phyloP scores from a whole-genome alignment of 2,888 invertebrate species.

The Acrocera orbiculus region DNA sequence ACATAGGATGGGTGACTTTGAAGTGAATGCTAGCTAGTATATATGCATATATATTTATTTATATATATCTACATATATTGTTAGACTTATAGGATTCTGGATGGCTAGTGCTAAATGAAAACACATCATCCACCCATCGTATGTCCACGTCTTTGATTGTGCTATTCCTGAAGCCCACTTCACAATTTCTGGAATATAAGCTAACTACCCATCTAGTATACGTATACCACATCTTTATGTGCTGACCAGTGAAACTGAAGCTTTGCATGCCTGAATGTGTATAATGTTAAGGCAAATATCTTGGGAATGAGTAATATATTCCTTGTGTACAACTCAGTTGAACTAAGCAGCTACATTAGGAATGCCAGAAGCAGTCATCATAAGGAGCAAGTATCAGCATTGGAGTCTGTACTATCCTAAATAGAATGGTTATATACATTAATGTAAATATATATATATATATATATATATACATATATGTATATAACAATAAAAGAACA shows the following conservation, averaged over 20 bases:
- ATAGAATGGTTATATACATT: too few species aligned
- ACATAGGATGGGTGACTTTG: slow-evolving; percentile 6
- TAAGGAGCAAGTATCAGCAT: slow-evolving; percentile 4
- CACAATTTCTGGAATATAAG: background rate
- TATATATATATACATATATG: too few species aligned
- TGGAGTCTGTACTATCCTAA: slow-evolving; percentile 2
- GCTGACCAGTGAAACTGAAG: slow-evolving; percentile 7
- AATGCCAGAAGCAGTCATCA: slow-evolving; percentile 5
- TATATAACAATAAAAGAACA: too few species aligned
- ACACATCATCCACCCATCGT: slow-evolving; percentile 4
- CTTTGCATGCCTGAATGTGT: slow-evolving; percentile 9
- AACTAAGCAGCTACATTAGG: slow-evolving; percentile 9
- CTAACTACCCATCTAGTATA: slow-evolving; percentile 2
- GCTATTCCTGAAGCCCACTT: slow-evolving; percentile 10
- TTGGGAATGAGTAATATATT: slow-evolving; percentile 11
- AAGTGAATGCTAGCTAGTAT: slow-evolving; percentile 9
- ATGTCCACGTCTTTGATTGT: slow-evolving; percentile 10
- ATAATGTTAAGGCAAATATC: slow-evolving; percentile 5
- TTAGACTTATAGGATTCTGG: background rate
- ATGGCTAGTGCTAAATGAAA: slow-evolving; percentile 6
- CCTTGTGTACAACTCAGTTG: slow-evolving; percentile 11
- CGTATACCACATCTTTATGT: slow-evolving; percentile 7
- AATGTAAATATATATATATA: too few species aligned
- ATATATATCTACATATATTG: too few species aligned
- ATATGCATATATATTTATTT: too few species aligned